Evolutionary conservation across 2,113 vertebrate species (phyloP).

Genomic region (Lepisosteus osseus): DNA sequence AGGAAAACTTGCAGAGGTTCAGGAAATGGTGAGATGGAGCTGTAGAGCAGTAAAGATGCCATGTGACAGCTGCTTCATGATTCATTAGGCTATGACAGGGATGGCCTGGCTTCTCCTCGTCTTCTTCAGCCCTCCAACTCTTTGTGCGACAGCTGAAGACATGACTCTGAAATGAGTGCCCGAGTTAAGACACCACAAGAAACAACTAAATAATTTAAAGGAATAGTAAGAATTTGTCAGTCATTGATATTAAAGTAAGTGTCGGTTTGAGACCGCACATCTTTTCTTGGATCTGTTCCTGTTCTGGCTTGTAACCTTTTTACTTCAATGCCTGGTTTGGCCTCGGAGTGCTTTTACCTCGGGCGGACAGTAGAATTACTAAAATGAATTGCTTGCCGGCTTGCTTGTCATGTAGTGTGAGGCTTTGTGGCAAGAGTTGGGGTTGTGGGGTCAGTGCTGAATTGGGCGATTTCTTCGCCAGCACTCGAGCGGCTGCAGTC

Average conservation of each 20-base stretch:
- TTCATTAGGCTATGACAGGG: conserved; percentile 14
- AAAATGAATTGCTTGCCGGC: no score
- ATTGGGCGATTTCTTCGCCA: no score
- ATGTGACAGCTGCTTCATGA: conserved; percentile 2
- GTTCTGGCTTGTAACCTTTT: no score
- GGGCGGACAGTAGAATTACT: no score
- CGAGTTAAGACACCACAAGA: not conserved
- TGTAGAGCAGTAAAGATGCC: not conserved
- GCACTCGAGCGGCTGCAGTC: no score
- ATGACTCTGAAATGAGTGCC: conserved; percentile 14
- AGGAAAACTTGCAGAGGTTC: no score
- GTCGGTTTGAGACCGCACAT: not conserved
- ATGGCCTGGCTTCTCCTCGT: conserved; percentile 10
- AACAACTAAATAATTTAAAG: conserved; percentile 1
- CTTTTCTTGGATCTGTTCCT: no score
- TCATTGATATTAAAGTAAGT: not conserved
- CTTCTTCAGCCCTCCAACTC: not conserved
- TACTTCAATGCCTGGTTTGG: no score
- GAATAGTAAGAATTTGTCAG: not conserved
- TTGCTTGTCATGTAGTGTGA: no score
- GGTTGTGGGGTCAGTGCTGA: no score
- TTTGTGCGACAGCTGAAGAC: not conserved
- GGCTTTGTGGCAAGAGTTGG: no score
- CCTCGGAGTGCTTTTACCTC: no score
- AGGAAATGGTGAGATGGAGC: not conserved